Conservation (phyloP, 1,140 invertebrate species). For the Odontomachus brunneus region DNA sequence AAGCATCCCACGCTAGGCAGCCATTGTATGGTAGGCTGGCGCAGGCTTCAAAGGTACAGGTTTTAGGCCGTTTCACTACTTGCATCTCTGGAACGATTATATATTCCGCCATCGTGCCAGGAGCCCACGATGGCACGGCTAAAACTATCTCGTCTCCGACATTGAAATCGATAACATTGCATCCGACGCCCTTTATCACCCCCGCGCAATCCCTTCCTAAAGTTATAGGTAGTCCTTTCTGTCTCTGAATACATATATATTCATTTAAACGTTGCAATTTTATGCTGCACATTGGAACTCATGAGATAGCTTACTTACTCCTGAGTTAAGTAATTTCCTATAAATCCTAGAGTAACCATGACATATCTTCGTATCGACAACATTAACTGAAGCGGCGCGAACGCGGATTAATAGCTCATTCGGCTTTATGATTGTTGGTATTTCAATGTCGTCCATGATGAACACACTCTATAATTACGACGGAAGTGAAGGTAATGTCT, state of each 20-base stretch:
- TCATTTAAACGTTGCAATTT: constrained; percentile 11
- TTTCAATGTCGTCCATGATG: constrained; percentile 86
- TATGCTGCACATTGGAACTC: not conserved
- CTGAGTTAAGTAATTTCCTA: constrained; percentile 86
- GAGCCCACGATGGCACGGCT: constrained; percentile 87
- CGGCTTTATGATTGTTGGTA: constrained; percentile 86
- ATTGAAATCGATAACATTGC: constrained; percentile 86
- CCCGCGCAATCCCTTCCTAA: constrained; percentile 90
- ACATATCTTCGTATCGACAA: constrained; percentile 88
- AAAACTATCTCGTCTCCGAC: constrained; percentile 89
- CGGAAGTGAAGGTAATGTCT: not conserved
- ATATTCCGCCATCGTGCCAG: constrained; percentile 88
- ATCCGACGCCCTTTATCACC: constrained; percentile 88
- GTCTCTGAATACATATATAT: constrained; percentile 54
- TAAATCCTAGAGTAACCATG: constrained; percentile 87
- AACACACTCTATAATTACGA: constrained; percentile 83
- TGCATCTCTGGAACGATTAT: constrained; percentile 87
- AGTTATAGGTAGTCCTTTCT: constrained; percentile 87
- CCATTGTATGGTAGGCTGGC: constrained; percentile 90
- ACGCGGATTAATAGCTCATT: constrained; percentile 89
- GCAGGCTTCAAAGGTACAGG: constrained; percentile 89
- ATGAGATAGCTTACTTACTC: constrained; percentile 81
- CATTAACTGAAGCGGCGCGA: constrained; percentile 88
- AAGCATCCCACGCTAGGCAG: constrained; percentile 88
- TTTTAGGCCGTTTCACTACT: constrained; percentile 88